Conservation (phyloP, 2,113 vertebrate genomes). For the Cryptoleucopteryx plumbea region DNA sequence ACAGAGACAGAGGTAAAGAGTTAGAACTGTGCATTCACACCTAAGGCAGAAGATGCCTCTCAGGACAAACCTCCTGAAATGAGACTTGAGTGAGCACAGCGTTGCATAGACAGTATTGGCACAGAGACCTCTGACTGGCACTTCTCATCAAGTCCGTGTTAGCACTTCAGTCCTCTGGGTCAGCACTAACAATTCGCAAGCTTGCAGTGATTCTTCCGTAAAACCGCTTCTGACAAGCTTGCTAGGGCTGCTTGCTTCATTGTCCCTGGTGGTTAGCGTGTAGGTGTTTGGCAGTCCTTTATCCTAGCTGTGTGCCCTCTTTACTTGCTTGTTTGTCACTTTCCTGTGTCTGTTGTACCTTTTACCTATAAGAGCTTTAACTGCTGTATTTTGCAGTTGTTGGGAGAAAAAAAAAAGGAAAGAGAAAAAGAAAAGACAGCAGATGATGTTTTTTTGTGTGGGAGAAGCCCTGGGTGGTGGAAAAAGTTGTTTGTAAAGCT, state of each 20-base stretch:
- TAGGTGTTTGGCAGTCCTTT: not conserved
- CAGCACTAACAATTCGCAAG: not conserved
- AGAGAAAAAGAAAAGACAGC: too few species aligned
- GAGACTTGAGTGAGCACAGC: not conserved
- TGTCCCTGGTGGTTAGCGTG: not conserved
- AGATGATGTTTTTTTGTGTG: not conserved
- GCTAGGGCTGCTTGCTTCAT: not conserved
- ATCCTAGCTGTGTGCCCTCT: too few species aligned
- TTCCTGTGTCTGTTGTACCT: not conserved
- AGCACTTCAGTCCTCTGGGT: not conserved
- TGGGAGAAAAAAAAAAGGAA: fast-evolving
- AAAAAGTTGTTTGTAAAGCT: not conserved
- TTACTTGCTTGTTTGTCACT: not conserved
- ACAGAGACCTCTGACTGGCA: not conserved
- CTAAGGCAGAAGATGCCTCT: not conserved
- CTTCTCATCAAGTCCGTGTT: fast-evolving
- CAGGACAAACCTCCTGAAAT: not conserved
- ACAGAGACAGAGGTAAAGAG: not conserved
- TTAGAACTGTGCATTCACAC: fast-evolving
- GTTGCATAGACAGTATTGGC: not conserved
- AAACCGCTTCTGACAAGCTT: not conserved
- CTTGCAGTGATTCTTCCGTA: not conserved
- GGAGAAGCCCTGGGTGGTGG: not conserved
- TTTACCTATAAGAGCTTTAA: not conserved
- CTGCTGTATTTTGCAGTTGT: not conserved